Base-by-base conservation (phyloP, 2,888 invertebrate genomes). In the Phyllotreta striolata region DNA sequence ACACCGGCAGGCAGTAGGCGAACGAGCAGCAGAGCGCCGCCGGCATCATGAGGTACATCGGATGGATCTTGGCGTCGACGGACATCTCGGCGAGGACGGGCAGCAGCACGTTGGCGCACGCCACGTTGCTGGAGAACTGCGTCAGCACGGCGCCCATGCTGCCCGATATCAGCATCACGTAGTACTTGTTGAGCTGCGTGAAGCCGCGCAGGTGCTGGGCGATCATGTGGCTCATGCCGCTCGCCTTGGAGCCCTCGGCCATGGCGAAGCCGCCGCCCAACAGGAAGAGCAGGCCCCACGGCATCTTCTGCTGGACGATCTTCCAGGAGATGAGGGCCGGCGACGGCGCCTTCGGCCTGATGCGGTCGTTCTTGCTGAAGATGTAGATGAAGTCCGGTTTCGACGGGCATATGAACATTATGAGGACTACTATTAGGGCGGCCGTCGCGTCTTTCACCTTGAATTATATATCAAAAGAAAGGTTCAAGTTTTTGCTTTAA, bases 1-100 rank as follows among this genome's bases (percentile, higher is more conserved):
- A 96, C 9, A 96, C 96, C 0, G 96, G 96, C 80, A 97, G 85
- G 85, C 95, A 95, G 86, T 96, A 93, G 6, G 93, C 95, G 84
- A 95, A 95, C 58, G 95, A 95, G 79, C 95, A 94, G 2, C 93
- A 91, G 24, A 96, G 83, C 0, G 95, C 88, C 0, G 94, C 93
- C 0, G 96, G 95, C 73, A 96, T 84, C 89, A 96, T 95, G 79
- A 96, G 84, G 81, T 92, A 93, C 63, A 97, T 83, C 0, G 96
- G 96, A 83, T 96, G 93, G 61, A 93, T 85, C 72, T 85, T 80
- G 5, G 79, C 80, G 3, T 77, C 76, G 66, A 81, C 82, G 70
- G 91, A 90, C 88, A 91, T 89, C 79, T 92, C 90, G 1, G 90
- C 90, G 56, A 95, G 82, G 10, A 95, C 92, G 4, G 95, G 94